Percentiles rank a stretch among this genome's conserved stretches.
phyloP scores from a whole-genome alignment of 2,888 invertebrate species.

The Lycophotia porphyrea region DNA sequence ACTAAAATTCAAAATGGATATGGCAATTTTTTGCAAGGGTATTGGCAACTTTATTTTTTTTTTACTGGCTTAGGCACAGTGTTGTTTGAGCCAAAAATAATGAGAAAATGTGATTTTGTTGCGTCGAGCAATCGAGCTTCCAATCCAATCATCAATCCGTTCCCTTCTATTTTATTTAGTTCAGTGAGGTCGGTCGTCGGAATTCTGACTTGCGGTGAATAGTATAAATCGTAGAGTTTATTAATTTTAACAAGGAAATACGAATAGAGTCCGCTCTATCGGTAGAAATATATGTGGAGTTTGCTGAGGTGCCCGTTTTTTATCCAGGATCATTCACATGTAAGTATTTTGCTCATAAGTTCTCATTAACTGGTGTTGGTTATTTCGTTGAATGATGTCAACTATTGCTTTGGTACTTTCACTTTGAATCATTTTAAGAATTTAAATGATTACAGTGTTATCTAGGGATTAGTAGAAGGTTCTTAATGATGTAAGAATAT shows the following conservation, averaged over 20 bases:
- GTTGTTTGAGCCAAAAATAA: slow-evolving; percentile 43
- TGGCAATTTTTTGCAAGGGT: background rate
- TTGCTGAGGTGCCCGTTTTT: slow-evolving; percentile 48
- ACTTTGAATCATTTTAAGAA: slow-evolving; percentile 69
- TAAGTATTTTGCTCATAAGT: slow-evolving; percentile 66
- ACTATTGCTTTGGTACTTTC: slow-evolving; percentile 78
- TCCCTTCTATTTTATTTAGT: slow-evolving; percentile 46
- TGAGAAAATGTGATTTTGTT: slow-evolving; percentile 32
- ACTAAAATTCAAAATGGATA: background rate
- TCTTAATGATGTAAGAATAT: slow-evolving; percentile 33
- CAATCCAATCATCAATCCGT: slow-evolving; percentile 44
- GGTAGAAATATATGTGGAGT: slow-evolving; percentile 56
- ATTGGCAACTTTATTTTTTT: slow-evolving; percentile 30
- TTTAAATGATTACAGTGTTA: slow-evolving; percentile 34
- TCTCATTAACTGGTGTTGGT: slow-evolving; percentile 59
- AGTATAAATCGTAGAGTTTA: slow-evolving; percentile 45
- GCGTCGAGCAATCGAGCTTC: slow-evolving; percentile 15
- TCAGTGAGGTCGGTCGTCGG: slow-evolving; percentile 59
- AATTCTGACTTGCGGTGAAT: slow-evolving; percentile 59
- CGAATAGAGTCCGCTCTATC: slow-evolving; percentile 30
- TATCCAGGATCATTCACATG: slow-evolving; percentile 54
- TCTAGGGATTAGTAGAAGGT: slow-evolving; percentile 1
- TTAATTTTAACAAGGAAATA: slow-evolving; percentile 37
- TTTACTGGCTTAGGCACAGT: slow-evolving; percentile 29
- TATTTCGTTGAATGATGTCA: slow-evolving; percentile 77